Evolutionary conservation across 1,140 invertebrate genomes (phyloP), one percentile per base, ranked within the genome.

Genomic region (Apis cerana): DNA sequence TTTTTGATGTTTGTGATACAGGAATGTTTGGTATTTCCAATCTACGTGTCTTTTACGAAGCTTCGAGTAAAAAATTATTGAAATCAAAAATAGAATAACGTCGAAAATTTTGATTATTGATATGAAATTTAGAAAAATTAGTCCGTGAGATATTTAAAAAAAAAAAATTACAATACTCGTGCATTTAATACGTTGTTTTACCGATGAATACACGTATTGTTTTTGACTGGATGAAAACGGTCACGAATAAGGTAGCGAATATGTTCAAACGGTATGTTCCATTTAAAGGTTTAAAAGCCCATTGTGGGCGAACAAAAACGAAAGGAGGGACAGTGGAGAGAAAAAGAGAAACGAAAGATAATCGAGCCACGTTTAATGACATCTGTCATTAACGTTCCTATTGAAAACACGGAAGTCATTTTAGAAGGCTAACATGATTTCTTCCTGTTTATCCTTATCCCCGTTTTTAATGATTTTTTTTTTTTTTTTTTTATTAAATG

Each of bases 381-480:
- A 77, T 52, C 75, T 77, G 64, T 75, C 33, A 43, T 75, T 62
- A 62, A 68, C 52, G 50, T 54, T 23, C 33, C 52, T 23, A 77
- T 77, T 72, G 62, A 68, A 68, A 77, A 77, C 64, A 27, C 54
- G 62, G 50, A 65, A 76, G 62, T 64, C 12, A 13, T 27, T 17
- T 27, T 19, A 17, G 19, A 56, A 56, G 27, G 27, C 27, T 64
- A 52, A 27, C 33, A 48, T 48, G 59, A 64, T 75, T 64, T 21
- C 74, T 64, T 72, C 54, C 70, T 72, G 43, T 52, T 75, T 64
- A 50, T 43, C 23, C 74, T 75, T 75, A 59, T 62, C 74, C 74
- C 15, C 48, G 11, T 75, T 75, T 50, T 62, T 13, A 19, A 9
- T 17, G 56, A 8, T 43, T 43, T 58, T 64, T 0, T 58, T 58